Conservation (phyloP, 2,113 vertebrate genomes). For the Crotalus tigris region DNA sequence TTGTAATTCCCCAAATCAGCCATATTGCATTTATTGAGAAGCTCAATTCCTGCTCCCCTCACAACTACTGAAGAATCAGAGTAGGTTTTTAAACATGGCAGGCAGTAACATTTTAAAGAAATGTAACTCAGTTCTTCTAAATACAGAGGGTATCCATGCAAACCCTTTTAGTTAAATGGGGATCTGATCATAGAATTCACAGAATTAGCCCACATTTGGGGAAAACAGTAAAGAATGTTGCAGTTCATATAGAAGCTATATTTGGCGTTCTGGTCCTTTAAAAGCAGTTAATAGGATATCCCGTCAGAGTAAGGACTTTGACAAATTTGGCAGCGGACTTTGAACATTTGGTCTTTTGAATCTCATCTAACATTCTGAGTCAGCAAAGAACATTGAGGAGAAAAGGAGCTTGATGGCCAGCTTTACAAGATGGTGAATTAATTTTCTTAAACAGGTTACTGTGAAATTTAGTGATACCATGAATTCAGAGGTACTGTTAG, state of each 20-base stretch:
- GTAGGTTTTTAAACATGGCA: background rate
- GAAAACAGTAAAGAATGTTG: background rate
- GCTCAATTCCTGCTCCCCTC: background rate
- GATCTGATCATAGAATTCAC: background rate
- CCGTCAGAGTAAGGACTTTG: background rate
- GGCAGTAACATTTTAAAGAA: background rate
- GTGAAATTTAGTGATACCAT: background rate
- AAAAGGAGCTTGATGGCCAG: background rate
- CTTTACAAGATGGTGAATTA: background rate
- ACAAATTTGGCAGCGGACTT: background rate
- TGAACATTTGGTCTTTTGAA: background rate
- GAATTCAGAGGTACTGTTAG: background rate
- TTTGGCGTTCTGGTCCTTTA: background rate
- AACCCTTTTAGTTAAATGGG: background rate
- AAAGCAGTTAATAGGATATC: background rate
- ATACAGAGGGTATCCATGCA: background rate
- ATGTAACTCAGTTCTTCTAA: background rate
- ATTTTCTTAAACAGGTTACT: background rate
- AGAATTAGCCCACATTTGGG: background rate
- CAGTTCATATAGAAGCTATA: background rate
- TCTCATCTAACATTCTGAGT: background rate
- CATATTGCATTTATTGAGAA: background rate
- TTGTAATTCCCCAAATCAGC: background rate
- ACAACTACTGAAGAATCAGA: background rate
- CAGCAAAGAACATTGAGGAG: background rate